phyloP scores from a whole-genome alignment of 2,113 vertebrate species.

The Eupsittula cactorum region DNA sequence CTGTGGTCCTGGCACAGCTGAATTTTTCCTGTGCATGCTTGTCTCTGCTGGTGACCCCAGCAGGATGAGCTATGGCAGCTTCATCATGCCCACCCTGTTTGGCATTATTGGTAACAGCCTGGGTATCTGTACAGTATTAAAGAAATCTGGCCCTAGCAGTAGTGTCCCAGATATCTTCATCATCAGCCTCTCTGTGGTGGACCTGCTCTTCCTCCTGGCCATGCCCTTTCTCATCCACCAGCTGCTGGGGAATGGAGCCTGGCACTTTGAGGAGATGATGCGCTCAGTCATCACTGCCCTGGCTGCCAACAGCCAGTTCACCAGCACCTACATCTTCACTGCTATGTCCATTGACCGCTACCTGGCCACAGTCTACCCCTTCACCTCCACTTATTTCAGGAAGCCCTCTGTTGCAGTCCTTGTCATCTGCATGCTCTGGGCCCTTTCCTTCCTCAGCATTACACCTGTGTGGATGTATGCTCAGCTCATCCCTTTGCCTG shows the following conservation, averaged over 20 bases:
- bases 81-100: conserved; percentile 73
- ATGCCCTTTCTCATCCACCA: conserved; percentile 72
- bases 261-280: conserved; percentile 51
- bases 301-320: conserved; percentile 71
- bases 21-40: neutral
- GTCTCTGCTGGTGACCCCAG: neutral
- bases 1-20: neutral
- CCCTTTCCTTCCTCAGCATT: conserved; percentile 63
- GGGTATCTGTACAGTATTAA: conserved; percentile 71
- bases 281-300: conserved; percentile 61
- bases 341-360: conserved; percentile 60
- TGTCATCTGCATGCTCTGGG: conserved; percentile 29
- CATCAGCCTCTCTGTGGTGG: conserved; percentile 63
- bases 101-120: conserved; percentile 67
- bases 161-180: conserved; percentile 68
- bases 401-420: conserved; percentile 39
- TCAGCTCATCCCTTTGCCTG: conserved; percentile 51
- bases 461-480: conserved; percentile 62
- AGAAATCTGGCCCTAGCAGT: conserved; percentile 68
- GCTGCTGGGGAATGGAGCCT: conserved; percentile 62
- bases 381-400: conserved; percentile 53
- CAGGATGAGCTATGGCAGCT: conserved; percentile 44
- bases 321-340: conserved; percentile 65
- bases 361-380: conserved; percentile 57
- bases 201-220: conserved; percentile 65